A percentile compares a stretch with the other conserved stretches of the same genome.
Conservation (phyloP, 2,888 invertebrate species). For the Polydrusus pterygomalis region DNA sequence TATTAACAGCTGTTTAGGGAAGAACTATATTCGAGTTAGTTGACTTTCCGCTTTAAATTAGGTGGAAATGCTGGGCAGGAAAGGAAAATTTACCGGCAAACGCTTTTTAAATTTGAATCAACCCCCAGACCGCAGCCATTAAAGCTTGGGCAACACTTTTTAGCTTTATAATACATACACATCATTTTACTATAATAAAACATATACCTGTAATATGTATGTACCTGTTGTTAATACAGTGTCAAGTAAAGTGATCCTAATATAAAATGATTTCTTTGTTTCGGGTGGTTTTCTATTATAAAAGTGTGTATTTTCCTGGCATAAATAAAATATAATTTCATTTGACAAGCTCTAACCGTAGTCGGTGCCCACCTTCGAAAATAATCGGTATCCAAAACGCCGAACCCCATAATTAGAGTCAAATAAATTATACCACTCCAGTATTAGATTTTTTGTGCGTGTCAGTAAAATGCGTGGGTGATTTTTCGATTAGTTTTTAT, state of each 20-base stretch:
- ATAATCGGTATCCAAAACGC: constrained; percentile 18
- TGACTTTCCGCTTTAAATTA: too few species aligned
- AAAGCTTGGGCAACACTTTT: too few species aligned
- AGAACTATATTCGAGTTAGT: neutral
- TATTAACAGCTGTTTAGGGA: constrained; percentile 4
- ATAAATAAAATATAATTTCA: neutral
- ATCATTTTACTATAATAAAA: too few species aligned
- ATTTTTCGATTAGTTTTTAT: constrained; percentile 10
- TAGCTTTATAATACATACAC: too few species aligned
- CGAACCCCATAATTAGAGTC: constrained; percentile 20
- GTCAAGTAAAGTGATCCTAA: too few species aligned
- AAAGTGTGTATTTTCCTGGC: neutral
- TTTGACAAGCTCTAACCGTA: neutral
- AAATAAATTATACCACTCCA: constrained; percentile 2
- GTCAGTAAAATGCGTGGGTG: constrained; percentile 13
- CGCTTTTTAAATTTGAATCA: too few species aligned
- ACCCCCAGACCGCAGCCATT: too few species aligned
- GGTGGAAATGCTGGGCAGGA: too few species aligned
- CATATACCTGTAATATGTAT: too few species aligned
- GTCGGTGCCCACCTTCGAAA: constrained; percentile 3
- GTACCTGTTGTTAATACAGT: too few species aligned
- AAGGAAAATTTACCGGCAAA: too few species aligned
- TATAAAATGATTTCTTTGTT: too few species aligned
- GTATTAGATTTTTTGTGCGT: constrained; percentile 11
- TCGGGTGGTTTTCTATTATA: neutral